Conservation (phyloP, 2,797 vertebrate genomes). For the Sebastes diploproa region DNA sequence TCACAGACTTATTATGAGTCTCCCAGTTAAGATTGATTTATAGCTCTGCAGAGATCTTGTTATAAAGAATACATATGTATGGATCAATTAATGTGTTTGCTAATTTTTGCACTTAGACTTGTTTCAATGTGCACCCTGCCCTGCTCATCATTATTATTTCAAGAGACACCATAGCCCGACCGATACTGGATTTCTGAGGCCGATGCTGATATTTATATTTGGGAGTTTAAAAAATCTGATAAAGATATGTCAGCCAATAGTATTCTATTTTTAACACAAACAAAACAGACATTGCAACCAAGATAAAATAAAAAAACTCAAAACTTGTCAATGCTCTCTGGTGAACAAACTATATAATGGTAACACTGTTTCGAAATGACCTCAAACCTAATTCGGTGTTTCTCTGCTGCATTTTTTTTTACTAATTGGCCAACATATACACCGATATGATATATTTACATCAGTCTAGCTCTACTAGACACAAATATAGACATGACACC, state of each 20-base stretch:
- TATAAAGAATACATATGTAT: not conserved
- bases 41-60: not conserved
- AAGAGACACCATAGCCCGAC: not conserved
- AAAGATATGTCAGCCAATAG: not conserved
- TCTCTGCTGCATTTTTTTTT: not conserved
- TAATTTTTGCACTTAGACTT: not conserved
- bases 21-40: slow-evolving; percentile 4
- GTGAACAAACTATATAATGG: not conserved
- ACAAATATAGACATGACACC: not conserved
- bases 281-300: not conserved
- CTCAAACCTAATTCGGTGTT: not conserved
- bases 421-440: not conserved
- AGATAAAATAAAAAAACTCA: not conserved
- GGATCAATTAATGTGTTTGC: not conserved
- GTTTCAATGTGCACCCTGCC: not conserved
- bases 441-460: not conserved
- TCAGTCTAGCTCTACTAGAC: not conserved
- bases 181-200: not conserved
- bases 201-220: not conserved
- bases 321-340: not conserved
- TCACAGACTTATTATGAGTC: not conserved
- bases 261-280: not conserved
- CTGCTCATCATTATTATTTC: not conserved
- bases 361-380: not conserved
- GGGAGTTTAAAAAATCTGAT: not conserved